phyloP scores from a whole-genome alignment of 2,113 vertebrate genomes.

The Apteryx mantelli region DNA sequence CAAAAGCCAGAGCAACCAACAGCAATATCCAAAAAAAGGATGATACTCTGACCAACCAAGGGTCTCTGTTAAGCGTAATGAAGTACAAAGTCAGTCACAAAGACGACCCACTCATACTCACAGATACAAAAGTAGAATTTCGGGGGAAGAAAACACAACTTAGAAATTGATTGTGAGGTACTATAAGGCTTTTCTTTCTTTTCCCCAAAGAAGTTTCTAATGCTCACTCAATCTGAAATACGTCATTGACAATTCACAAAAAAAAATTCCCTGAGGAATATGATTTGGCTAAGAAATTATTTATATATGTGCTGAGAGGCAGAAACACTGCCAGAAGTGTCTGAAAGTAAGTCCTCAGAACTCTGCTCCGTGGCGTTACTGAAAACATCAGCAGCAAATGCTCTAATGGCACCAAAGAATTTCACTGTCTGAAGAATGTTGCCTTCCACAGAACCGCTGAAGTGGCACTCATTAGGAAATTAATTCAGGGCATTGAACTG shows the following conservation, averaged over 20 bases:
- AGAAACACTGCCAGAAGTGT: not conserved
- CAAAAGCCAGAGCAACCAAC: not conserved
- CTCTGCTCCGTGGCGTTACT: not conserved
- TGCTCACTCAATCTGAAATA: not conserved
- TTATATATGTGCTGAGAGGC: not conserved
- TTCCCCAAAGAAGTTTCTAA: not conserved
- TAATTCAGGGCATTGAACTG: not conserved
- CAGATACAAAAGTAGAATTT: not conserved
- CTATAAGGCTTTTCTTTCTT: not conserved
- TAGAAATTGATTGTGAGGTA: not conserved
- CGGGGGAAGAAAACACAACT: not conserved
- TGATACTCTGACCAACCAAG: not conserved
- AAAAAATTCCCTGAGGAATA: not conserved
- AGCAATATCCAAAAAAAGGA: not conserved
- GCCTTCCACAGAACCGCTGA: not conserved
- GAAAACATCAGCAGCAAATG: not conserved
- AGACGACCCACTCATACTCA: not conserved
- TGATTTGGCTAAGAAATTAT: not conserved
- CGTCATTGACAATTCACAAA: not conserved
- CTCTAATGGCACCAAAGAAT: not conserved
- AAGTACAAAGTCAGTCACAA: not conserved
- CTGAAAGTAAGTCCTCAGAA: not conserved
- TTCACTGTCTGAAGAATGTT: not conserved
- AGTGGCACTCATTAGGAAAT: not conserved
- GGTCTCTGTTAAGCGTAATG: not conserved